A percentile compares a stretch with the other conserved stretches of the same genome.
phyloP scores from a whole-genome alignment of 53 echinoderm and acorn worm genomes.

The Holothuria scabra region DNA sequence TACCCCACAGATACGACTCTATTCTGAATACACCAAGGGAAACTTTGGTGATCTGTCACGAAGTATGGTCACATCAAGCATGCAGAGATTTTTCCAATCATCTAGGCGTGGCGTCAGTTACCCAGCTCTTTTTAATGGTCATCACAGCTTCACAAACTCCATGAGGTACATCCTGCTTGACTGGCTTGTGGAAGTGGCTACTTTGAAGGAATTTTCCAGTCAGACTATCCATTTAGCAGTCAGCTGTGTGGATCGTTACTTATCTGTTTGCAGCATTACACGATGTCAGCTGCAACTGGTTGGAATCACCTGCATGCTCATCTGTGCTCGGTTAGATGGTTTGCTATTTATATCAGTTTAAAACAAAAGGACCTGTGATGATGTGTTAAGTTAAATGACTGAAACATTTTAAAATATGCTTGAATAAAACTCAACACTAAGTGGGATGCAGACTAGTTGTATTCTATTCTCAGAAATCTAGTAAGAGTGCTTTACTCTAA shows the following conservation, averaged over 20 bases:
- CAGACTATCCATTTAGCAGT: conserved; percentile 90
- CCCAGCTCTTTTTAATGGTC: conserved; percentile 74
- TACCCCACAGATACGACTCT: conserved; percentile 65
- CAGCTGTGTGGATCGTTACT: conserved; percentile 87
- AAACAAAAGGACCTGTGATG: background rate
- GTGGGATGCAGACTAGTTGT: no score
- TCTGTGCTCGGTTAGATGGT: conserved; percentile 80
- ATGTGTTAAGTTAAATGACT: background rate
- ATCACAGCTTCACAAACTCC: conserved; percentile 76
- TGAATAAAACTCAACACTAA: background rate
- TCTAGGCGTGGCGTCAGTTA: conserved; percentile 29
- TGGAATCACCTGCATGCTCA: conserved; percentile 95
- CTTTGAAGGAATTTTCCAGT: conserved; percentile 86
- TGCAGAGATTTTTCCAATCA: conserved; percentile 62
- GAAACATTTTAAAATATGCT: background rate
- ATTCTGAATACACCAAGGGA: conserved; percentile 78
- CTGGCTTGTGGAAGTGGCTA: conserved; percentile 95
- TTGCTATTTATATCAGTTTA: background rate
- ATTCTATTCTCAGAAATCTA: no score
- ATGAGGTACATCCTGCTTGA: conserved; percentile 99
- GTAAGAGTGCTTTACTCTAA: no score
- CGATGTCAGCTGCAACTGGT: conserved; percentile 87
- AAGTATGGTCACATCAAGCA: conserved; percentile 62
- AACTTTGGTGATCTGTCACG: conserved; percentile 77
- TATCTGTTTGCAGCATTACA: conserved; percentile 72